Base-by-base conservation (phyloP, 2,113 vertebrate genomes). In the Chunga burmeisteri region DNA sequence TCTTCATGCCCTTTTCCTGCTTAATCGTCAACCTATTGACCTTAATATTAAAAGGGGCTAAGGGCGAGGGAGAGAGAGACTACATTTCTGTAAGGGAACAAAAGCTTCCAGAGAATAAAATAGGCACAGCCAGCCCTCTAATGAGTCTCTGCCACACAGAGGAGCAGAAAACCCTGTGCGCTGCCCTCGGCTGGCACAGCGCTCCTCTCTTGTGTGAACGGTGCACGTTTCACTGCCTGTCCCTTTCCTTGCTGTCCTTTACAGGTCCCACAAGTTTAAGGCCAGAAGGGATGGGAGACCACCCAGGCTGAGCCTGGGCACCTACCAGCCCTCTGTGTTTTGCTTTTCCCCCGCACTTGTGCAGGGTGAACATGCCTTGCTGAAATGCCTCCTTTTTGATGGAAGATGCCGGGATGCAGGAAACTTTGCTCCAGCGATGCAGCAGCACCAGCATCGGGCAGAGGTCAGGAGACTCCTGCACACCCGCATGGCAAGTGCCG, bases 1-100 rank as follows among this genome's bases (percentile, higher is more conserved):
- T 92, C 88, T 96, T 94, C 94, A 94, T 94, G 96, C 94, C 94
- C 92, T 94, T 94, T 94, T 94, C 93, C 93, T 96, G 91, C 95
- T 96, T 96, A 97, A 96, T 94, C 90, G 3, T 49, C 93, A 95
- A 82, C 93, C 93, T 91, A 91, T 85, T 92, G 81, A 93, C 94
- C 77, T 83, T 88, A 96, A 94, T 94, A 86, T 97, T 93, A 96
- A 96, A 97, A 97, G 61, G 25, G 81, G 52, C 92, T 93, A 86
- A 97, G 94, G 86, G 61, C 0, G 61, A 96, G 74, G 53, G 81
- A 50, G 82, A 84, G 20, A 88, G 66, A 70, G 70, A 71, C 68
- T 71, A 32, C 56, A 6, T 65, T 93, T 93, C 95, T 91, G 78
- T 58, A 92, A 55, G 65, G 61, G 77, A 95, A 95, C 91, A 92